phyloP scores from a whole-genome alignment of 2,113 vertebrate genomes.

The Turnix velox region DNA sequence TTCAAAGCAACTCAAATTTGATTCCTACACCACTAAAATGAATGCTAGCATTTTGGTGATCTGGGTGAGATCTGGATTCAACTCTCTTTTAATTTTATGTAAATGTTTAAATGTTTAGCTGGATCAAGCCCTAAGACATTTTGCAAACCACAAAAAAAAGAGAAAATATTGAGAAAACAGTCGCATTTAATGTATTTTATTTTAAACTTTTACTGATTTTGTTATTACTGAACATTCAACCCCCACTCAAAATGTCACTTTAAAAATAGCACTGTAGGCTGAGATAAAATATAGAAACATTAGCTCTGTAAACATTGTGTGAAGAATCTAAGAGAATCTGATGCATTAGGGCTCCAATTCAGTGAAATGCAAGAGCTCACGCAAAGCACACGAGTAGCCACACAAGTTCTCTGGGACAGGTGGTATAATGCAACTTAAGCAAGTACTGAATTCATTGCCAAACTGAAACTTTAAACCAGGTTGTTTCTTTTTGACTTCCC shows the following conservation, averaged over 20 bases:
- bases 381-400: conserved; percentile 14
- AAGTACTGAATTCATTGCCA: background rate
- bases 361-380: background rate
- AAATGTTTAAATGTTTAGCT: background rate
- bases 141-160: background rate
- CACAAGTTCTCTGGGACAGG: background rate
- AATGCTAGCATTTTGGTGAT: background rate
- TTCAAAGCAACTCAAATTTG: background rate
- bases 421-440: background rate
- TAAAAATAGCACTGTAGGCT: background rate
- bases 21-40: background rate
- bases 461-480: background rate
- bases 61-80: background rate
- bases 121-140: background rate
- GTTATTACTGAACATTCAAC: conserved; percentile 1
- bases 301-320: conserved; percentile 4
- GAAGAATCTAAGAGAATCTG: conserved; percentile 27
- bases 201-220: conserved; percentile 20
- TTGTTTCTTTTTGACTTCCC: background rate
- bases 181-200: conserved; percentile 11
- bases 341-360: conserved; percentile 15
- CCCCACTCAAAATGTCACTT: background rate
- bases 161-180: background rate
- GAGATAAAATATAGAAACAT: conserved; percentile 31
- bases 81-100: background rate